Evolutionary conservation across 2,797 vertebrate genomes (phyloP).

Genomic region (Phalloptychus januarius): DNA sequence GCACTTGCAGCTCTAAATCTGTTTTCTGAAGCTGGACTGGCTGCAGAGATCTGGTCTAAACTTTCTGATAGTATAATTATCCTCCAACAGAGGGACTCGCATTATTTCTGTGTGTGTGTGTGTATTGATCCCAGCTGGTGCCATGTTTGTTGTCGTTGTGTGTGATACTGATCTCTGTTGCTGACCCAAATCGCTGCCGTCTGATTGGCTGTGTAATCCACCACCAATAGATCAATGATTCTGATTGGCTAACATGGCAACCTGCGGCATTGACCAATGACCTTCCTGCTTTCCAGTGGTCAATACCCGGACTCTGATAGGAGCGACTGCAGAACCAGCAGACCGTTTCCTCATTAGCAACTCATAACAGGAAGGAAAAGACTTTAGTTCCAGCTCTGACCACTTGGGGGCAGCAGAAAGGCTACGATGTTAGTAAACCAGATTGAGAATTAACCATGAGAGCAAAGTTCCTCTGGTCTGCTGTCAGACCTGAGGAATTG

Average conservation of each 20-base stretch:
- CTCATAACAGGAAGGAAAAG: background rate
- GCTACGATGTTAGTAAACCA: background rate
- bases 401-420: conserved; percentile 1
- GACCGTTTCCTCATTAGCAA: background rate
- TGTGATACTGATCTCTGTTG: conserved; percentile 31
- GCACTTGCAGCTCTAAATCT: no score
- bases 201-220: conserved; percentile 31
- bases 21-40: no score
- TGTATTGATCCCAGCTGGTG: conserved; percentile 26
- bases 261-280: conserved; percentile 38
- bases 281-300: conserved; percentile 42
- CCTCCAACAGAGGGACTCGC: background rate
- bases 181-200: background rate
- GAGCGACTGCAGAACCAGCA: background rate
- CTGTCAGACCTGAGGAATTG: no score
- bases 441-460: background rate
- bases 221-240: conserved; percentile 48
- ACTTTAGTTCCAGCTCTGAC: background rate
- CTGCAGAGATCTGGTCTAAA: no score
- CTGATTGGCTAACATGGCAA: conserved; percentile 53
- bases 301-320: conserved; percentile 6
- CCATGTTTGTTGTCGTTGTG: conserved; percentile 36
- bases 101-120: background rate
- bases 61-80: background rate
- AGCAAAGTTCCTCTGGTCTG: no score